Base-by-base conservation (phyloP, 2,113 vertebrate genomes). In the Scopus umbretta region DNA sequence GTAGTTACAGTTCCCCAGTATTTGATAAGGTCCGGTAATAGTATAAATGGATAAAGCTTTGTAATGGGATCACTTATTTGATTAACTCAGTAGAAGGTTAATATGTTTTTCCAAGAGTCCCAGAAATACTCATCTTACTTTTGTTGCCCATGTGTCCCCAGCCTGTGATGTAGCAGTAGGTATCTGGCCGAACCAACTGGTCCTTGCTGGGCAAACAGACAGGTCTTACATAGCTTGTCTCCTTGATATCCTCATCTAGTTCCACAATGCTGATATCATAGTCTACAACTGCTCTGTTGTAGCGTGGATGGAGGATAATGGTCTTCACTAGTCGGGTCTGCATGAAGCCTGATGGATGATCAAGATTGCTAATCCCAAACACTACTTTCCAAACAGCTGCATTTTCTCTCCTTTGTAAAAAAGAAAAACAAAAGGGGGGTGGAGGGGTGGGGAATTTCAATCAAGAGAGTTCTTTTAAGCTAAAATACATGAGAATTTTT, bases 131-230 rank as follows among this genome's bases (percentile, higher is more conserved):
- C 5, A 23, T 50, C 99, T 99, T 98, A 99, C 99, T 99, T 97
- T 98, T 98, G 98, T 98, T 99, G 83, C 99, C 99, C 98, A 98
- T 99, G 97, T 99, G 99, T 42, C 99, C 99, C 99, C 99, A 99
- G 95, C 99, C 99, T 1, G 99, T 99, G 98, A 99, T 99, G 95
- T 99, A 99, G 90, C 99, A 99, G 97, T 99, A 99, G 6, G 99
- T 99, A 62, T 99, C 99, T 0, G 99, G 98, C 32, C 94, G 96
- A 10, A 99, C 98, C 30, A 98, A 78, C 96, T 98, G 98, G 21
- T 89, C 97, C 0, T 47, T 90, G 56, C 95, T 96, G 15, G 99
- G 99, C 21, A 99, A 88, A 94, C 99, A 99, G 89, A 99, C 99
- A 0, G 99, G 99, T 10, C 99, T 97, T 11, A 99, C 99, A 0